Conservation (phyloP, 2,888 invertebrate genomes). For the Thecocarcelia acutangulata region DNA sequence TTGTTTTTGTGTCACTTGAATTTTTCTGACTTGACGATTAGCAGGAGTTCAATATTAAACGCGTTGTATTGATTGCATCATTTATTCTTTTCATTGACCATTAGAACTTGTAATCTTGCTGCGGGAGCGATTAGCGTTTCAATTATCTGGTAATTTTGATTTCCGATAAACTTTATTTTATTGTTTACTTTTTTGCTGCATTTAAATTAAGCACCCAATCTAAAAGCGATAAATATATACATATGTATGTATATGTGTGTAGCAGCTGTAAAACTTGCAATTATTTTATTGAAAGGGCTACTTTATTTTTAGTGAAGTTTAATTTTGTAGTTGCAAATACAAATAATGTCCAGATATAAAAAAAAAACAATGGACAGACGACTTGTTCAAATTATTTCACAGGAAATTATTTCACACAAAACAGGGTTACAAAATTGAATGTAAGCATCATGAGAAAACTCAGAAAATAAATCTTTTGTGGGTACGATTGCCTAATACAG, state of each 20-base stretch:
- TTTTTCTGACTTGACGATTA: conserved; percentile 23
- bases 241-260: too few species aligned
- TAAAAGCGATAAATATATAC: conserved; percentile 2
- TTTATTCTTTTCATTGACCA: conserved; percentile 17
- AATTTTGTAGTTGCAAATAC: neutral
- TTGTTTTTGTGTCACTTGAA: conserved; percentile 2
- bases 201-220: conserved; percentile 2
- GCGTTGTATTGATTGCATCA: conserved; percentile 22
- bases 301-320: neutral
- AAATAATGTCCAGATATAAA: neutral
- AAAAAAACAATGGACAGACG: too few species aligned
- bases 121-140: conserved; percentile 15
- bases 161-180: conserved; percentile 18
- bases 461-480: too few species aligned
- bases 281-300: neutral
- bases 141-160: conserved; percentile 28
- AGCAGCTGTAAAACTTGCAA: neutral
- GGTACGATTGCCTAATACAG: too few species aligned
- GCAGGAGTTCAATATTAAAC: conserved; percentile 26
- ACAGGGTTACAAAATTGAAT: too few species aligned
- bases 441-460: too few species aligned
- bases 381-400: too few species aligned
- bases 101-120: conserved; percentile 2
- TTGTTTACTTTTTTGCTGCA: neutral
- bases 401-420: too few species aligned